A percentile compares a stretch with the other conserved stretches of the same genome.
These are phyloP conservation scores for Hormaphis cornu DNA, from an alignment of 1,140 invertebrate genomes.

Conservation along the genomic window DNA sequence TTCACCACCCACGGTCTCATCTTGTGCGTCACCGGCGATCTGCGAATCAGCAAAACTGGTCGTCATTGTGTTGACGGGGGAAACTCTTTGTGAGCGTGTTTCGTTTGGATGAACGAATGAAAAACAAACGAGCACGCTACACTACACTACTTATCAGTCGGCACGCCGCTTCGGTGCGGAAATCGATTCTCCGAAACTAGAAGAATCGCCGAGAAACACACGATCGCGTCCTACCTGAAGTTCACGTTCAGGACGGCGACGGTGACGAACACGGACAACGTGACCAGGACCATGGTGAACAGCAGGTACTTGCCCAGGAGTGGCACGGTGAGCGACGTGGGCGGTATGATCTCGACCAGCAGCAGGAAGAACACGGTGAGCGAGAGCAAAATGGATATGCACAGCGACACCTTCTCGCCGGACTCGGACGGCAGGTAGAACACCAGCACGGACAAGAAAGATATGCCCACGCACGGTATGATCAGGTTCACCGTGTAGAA, in stretches of 20 bases:
- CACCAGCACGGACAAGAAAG: conserved; percentile 93
- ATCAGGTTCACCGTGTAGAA: conserved; percentile 95
- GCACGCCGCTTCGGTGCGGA: too few species aligned
- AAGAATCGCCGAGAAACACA: too few species aligned
- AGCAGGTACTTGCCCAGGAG: conserved; percentile 95
- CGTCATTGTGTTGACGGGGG: background rate
- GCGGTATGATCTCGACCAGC: conserved; percentile 95
- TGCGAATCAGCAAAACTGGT: background rate
- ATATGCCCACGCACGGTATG: conserved; percentile 91
- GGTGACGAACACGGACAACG: conserved; percentile 93
- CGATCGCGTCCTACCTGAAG: conserved; percentile 57
- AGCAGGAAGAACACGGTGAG: conserved; percentile 98
- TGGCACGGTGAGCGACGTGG: conserved; percentile 96
- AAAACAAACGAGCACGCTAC: too few species aligned
- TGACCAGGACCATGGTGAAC: conserved; percentile 99
- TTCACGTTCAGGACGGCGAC: conserved; percentile 98
- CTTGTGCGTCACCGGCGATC: conserved; percentile 88
- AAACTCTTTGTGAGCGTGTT: too few species aligned
- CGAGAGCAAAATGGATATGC: conserved; percentile 96
- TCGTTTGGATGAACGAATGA: too few species aligned
- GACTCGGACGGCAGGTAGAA: conserved; percentile 98
- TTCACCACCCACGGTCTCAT: conserved; percentile 83
- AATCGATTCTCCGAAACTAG: too few species aligned
- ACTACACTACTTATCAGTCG: too few species aligned
- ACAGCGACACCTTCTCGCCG: conserved; percentile 92